These are phyloP conservation scores for Rhodinocichla rosea DNA, from an alignment of 2,113 vertebrate genomes.

Conservation along the genomic window DNA sequence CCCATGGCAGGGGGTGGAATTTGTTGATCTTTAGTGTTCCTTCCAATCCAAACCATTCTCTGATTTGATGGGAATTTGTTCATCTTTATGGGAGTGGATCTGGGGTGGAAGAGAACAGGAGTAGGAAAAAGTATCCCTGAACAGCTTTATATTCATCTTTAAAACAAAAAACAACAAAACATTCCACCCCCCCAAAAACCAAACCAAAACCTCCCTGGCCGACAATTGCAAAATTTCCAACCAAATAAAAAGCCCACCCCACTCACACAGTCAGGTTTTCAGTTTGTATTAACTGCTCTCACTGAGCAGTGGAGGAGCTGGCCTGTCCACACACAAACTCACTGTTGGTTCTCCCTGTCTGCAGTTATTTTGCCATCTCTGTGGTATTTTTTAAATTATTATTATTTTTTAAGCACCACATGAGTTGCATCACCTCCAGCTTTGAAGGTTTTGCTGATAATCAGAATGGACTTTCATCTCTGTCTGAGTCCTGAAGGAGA, in stretches of 20 bases:
- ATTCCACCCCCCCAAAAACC: not conserved
- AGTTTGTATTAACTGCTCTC: not conserved
- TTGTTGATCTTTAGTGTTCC: not conserved
- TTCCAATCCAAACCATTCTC: not conserved
- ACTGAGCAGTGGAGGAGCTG: not conserved
- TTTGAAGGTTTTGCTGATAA: constrained; percentile 35
- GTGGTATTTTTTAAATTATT: not conserved
- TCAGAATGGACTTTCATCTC: not conserved
- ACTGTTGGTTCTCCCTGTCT: not conserved
- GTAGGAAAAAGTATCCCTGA: not conserved
- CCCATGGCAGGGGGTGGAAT: not conserved
- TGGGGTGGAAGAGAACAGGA: not conserved
- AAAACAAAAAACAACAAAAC: not conserved
- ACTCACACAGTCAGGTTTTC: not conserved
- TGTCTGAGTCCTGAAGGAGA: not conserved
- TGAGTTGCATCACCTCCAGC: not conserved
- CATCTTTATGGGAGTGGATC: not conserved
- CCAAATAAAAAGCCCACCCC: not conserved
- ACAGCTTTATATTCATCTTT: not conserved
- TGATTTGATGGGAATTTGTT: not conserved
- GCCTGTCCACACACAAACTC: not conserved
- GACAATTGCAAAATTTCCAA: not conserved
- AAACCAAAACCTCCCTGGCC: not conserved
- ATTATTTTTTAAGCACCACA: not conserved
- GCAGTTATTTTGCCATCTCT: constrained; percentile 43